Percentiles rank a stretch among this genome's conserved stretches.
phyloP scores from a whole-genome alignment of 2,888 invertebrate species.

The Drosophila pegasa region DNA sequence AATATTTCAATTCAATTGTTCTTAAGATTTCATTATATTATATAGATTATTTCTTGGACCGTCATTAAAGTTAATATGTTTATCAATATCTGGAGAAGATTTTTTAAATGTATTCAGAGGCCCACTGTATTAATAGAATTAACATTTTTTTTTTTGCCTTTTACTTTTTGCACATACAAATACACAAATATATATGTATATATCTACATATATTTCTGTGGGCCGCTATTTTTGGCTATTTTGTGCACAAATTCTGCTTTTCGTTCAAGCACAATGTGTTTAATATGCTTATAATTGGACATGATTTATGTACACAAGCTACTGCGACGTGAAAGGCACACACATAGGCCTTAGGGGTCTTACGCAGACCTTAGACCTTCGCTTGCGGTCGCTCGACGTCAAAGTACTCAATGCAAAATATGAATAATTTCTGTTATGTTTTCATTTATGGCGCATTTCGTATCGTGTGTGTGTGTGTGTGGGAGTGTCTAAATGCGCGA shows the following conservation, averaged over 20 bases:
- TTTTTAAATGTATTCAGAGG: background rate
- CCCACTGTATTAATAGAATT: constrained; percentile 24
- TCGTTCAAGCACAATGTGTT: constrained; percentile 45
- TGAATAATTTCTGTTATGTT: constrained; percentile 32
- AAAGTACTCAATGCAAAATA: constrained; percentile 34
- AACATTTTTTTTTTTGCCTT: constrained; percentile 2
- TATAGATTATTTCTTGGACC: no score
- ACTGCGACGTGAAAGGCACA: constrained; percentile 3
- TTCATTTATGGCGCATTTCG: constrained; percentile 19
- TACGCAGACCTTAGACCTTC: constrained; percentile 8
- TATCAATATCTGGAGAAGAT: background rate
- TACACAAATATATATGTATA: background rate
- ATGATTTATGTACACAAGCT: constrained; percentile 46
- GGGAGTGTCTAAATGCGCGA: background rate
- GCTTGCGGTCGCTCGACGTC: constrained; percentile 5
- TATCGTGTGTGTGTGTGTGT: no score
- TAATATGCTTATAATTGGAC: constrained; percentile 62
- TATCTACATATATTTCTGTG: background rate
- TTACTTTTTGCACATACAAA: constrained; percentile 29
- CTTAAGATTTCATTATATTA: no score
- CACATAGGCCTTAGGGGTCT: background rate
- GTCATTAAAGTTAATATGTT: no score
- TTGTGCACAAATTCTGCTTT: constrained; percentile 27
- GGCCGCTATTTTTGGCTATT: constrained; percentile 39
- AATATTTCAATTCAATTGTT: no score